Evolutionary conservation across 2,113 vertebrate genomes (phyloP).

Genomic region (Rallus limicola): DNA sequence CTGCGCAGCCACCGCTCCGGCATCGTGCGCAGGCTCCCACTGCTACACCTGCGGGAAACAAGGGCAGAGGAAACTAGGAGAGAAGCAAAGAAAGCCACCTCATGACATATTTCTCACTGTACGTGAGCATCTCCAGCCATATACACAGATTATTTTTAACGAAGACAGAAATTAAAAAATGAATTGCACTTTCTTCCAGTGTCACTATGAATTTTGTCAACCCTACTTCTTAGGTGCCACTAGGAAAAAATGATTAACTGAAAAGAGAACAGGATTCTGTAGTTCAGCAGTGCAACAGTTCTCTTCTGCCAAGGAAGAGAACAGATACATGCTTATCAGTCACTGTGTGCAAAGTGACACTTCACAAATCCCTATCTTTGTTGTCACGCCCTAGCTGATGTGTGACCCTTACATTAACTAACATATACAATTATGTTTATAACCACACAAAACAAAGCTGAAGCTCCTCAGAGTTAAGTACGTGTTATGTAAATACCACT

Average conservation of each 20-base stretch:
- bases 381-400: background rate
- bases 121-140: background rate
- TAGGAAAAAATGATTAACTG: background rate
- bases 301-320: background rate
- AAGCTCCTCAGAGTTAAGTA: background rate
- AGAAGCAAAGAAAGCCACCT: background rate
- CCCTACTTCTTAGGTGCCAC: background rate
- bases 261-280: background rate
- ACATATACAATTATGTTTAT: background rate
- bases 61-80: background rate
- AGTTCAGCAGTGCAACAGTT: background rate
- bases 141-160: background rate
- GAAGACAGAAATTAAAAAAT: background rate
- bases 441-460: background rate
- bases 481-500: background rate
- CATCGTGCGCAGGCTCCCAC: constrained; percentile 80
- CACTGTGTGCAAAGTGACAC: background rate
- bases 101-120: background rate
- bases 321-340: background rate
- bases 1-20: constrained; percentile 86
- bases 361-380: background rate
- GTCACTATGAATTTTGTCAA: background rate
- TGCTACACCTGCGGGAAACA: constrained; percentile 79
- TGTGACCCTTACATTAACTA: background rate
- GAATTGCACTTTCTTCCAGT: background rate